A percentile compares a stretch with the other conserved stretches of the same genome.
These are phyloP conservation scores for Carposina sasakii DNA, from an alignment of 1,140 invertebrate species.

Conservation along the genomic window DNA sequence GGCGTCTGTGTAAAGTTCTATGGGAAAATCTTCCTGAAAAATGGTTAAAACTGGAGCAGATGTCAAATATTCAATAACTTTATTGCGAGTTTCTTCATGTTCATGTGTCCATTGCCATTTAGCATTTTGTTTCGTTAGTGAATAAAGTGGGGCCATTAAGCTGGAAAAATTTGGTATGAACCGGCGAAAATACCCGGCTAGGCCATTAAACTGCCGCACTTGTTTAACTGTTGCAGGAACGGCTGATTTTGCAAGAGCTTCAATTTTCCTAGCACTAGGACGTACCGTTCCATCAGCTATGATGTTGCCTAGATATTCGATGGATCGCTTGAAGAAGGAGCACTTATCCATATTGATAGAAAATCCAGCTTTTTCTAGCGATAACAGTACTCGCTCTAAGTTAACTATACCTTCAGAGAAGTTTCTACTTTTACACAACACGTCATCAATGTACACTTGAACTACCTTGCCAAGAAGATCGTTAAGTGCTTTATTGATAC, in stretches of 20 bases:
- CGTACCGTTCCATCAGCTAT: neutral
- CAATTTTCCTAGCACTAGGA: conserved; percentile 10
- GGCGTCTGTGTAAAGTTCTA: conserved; percentile 41
- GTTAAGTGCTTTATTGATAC: conserved; percentile 16
- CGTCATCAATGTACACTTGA: conserved; percentile 34
- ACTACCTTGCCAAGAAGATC: too few species aligned
- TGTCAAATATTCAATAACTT: conserved; percentile 2
- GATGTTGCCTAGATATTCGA: conserved; percentile 13
- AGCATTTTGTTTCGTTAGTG: conserved; percentile 4
- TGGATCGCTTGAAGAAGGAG: conserved; percentile 10
- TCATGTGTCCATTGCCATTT: conserved; percentile 10
- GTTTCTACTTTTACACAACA: conserved; percentile 20
- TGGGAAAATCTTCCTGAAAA: conserved; percentile 14
- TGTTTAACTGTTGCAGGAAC: conserved; percentile 21
- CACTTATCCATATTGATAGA: conserved; percentile 12
- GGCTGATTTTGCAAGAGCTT: conserved; percentile 15
- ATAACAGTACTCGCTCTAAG: conserved; percentile 5
- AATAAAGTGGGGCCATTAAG: conserved; percentile 7
- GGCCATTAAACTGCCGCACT: conserved; percentile 7
- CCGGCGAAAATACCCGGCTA: conserved; percentile 25
- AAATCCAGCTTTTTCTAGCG: conserved; percentile 13
- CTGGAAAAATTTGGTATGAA: conserved; percentile 29
- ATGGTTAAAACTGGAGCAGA: conserved; percentile 3
- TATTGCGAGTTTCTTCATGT: conserved; percentile 10
- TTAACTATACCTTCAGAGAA: conserved; percentile 15